A percentile compares a stretch with the other conserved stretches of the same genome.
Conservation (phyloP, 2,888 invertebrate species). For the Drosophila helvetica region DNA sequence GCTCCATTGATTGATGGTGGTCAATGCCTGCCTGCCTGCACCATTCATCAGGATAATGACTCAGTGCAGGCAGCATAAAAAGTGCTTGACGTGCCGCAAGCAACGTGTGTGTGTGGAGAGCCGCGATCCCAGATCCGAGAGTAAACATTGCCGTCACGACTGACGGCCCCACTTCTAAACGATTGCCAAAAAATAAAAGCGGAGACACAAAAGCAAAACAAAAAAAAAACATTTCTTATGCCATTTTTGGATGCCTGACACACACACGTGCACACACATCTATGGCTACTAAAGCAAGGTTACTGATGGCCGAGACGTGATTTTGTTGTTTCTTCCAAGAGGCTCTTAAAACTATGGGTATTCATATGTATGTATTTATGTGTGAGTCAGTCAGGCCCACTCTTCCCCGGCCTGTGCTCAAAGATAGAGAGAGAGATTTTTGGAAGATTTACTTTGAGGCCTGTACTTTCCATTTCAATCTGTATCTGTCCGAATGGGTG, state of each 20-base stretch:
- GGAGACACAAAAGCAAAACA: constrained; percentile 30
- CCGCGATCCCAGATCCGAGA: not conserved
- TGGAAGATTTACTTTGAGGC: constrained; percentile 6
- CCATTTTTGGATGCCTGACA: constrained; percentile 65
- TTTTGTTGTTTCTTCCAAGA: constrained; percentile 53
- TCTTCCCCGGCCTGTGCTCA: not conserved
- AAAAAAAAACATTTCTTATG: constrained; percentile 52
- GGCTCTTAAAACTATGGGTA: constrained; percentile 13
- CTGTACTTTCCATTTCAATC: constrained; percentile 35
- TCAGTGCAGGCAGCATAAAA: constrained; percentile 42
- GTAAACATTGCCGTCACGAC: constrained; percentile 56
- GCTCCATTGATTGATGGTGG: constrained; percentile 22
- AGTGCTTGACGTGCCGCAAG: constrained; percentile 33
- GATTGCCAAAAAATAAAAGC: constrained; percentile 66
- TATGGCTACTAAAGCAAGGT: constrained; percentile 10
- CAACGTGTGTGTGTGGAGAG: not conserved
- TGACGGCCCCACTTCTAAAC: constrained; percentile 62
- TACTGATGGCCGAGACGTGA: constrained; percentile 67
- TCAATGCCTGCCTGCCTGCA: not conserved
- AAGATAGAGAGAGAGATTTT: constrained; percentile 30
- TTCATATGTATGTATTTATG: too few relatives aligned
- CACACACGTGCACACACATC: constrained; percentile 23
- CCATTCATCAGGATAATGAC: constrained; percentile 59
- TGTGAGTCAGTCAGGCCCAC: constrained; percentile 3
- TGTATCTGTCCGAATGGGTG: not conserved